Evolutionary conservation across 2,888 invertebrate species (phyloP), one percentile per base, ranked within the genome.

Genomic region (Meghimatium bilineatum): DNA sequence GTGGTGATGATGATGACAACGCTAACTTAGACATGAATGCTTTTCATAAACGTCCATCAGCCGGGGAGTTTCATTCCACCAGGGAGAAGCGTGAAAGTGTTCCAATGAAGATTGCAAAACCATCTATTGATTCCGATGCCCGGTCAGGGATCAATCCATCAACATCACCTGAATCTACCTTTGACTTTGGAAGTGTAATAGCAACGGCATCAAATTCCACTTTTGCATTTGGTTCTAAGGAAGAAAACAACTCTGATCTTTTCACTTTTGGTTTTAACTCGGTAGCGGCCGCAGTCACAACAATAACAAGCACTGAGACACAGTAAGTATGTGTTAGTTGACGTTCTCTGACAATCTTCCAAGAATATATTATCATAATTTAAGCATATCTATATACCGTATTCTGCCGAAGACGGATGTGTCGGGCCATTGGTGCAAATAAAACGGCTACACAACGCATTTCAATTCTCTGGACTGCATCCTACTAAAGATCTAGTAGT

Each of bases 41-140:
- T n/a, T 78, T 83, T 32, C 71, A 84, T 36, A 85, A 82, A 69
- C 80, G 81, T 63, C 85, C 85, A n/a, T 76, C 86, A 56, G 82
- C 85, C 38, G 86, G 79, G 3, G 52, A 60, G 26, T 34, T 32
- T 17, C n/a, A 52, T 17, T 29, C 38, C 12, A 34, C 86, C n/a
- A 56, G 83, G 1, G 87, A 74, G 29, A 72, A 71, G 49, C 56
- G 72, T 52, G 72, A 71, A 23, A 63, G 69, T 76, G 74, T 80
- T 29, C 84, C 84, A 23, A 76, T 80, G 71, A 84, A 80, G 63
- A 80, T 84, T 60, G 56, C 66, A 20, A 84, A 76, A 23, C 49
- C 80, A 1, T 77, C 84, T 23, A 36, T 75, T 26, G 56, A 78
- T 38, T 38, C 78, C 17, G 72, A 83, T 71, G 78, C 78, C 34